Evolutionary conservation across 92 coral and sea anemone species (phyloP).

Genomic region (Muricea muricata): DNA sequence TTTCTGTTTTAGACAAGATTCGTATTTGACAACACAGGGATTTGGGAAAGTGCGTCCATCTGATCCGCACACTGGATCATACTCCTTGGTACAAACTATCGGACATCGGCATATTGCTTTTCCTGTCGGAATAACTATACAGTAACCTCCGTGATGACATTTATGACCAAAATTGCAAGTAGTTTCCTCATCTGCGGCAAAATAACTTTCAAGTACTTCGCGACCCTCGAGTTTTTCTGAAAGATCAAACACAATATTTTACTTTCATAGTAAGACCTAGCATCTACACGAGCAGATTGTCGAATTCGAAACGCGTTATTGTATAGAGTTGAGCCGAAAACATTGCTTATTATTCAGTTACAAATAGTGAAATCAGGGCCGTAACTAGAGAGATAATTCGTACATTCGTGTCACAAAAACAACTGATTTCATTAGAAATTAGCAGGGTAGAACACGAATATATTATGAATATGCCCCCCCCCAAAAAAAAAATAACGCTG

Average conservation of each 20-base stretch:
- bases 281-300: background rate
- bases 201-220: conserved; percentile 2
- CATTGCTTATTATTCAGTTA: no score
- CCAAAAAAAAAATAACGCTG: no score
- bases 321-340: no score
- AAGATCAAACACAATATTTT: background rate
- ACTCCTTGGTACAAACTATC: conserved; percentile 62
- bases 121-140: conserved; percentile 20
- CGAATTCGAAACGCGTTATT: no score
- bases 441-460: no score
- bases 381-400: no score
- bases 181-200: conserved; percentile 6
- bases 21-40: conserved; percentile 80
- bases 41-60: conserved; percentile 85
- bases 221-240: conserved; percentile 25
- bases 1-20: conserved; percentile 76
- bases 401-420: no score
- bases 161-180: background rate
- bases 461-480: no score
- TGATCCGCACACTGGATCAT: conserved; percentile 95
- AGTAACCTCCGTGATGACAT: conserved; percentile 23
- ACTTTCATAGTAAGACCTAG: background rate
- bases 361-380: no score
- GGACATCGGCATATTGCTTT: conserved; percentile 47
- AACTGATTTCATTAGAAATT: no score